These are phyloP conservation scores for Silurus lanzhouensis DNA, from an alignment of 2,797 vertebrate genomes.

Conservation along the genomic window DNA sequence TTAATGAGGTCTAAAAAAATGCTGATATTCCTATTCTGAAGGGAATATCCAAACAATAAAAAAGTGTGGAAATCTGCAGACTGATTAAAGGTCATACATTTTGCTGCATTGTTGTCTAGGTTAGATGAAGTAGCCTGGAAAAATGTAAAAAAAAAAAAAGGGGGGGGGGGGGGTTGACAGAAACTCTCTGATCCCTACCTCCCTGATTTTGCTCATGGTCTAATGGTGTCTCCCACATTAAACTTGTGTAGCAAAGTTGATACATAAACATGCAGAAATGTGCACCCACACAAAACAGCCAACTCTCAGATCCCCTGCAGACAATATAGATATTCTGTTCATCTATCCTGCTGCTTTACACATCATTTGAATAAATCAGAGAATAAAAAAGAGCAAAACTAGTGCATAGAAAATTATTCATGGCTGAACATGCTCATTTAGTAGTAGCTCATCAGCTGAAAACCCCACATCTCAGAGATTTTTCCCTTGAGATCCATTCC, in stretches of 20 bases:
- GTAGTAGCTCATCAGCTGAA: background rate
- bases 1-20: background rate
- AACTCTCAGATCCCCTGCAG: background rate
- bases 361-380: background rate
- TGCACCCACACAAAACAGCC: slow-evolving; percentile 1
- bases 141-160: background rate
- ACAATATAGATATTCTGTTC: background rate
- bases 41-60: background rate
- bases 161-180: too few relatives aligned
- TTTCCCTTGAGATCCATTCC: background rate
- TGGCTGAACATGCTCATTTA: background rate
- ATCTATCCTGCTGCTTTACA: background rate
- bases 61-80: slow-evolving; percentile 1
- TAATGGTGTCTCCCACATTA: background rate
- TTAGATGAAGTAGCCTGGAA: background rate
- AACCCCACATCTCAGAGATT: background rate
- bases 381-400: background rate
- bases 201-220: background rate
- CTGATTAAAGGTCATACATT: background rate
- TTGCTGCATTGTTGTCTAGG: background rate
- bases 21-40: slow-evolving; percentile 4
- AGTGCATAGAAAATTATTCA: background rate
- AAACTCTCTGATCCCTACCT: background rate
- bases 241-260: background rate
- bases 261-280: background rate